A percentile compares a stretch with the other conserved stretches of the same genome.
Evolutionary conservation across 2,797 vertebrate genomes (phyloP).

Genomic region (Pipistrellus kuhlii): DNA sequence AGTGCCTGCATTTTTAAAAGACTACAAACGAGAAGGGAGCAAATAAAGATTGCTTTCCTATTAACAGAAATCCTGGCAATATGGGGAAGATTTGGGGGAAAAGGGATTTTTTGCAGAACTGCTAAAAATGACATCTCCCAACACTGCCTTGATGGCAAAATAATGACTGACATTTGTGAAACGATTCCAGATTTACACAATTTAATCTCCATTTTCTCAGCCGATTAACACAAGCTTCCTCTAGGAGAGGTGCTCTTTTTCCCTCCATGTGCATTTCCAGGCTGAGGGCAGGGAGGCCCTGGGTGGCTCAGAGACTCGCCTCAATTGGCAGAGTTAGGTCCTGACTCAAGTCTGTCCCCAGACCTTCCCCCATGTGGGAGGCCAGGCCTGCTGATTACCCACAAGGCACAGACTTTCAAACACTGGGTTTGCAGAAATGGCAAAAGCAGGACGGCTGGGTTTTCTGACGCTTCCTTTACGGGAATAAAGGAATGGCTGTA

Average conservation of each 20-base stretch:
- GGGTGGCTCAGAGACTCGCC: not conserved
- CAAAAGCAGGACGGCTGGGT: not conserved
- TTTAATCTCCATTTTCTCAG: not conserved
- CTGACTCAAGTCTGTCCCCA: slow-evolving; percentile 24
- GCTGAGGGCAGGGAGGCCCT: not conserved
- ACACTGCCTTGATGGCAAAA: not conserved
- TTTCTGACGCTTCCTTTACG: slow-evolving; percentile 23
- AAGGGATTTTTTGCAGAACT: not conserved
- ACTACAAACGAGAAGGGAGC: not conserved
- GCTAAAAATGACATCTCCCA: not conserved
- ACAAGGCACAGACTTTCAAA: slow-evolving; percentile 13
- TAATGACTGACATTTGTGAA: not conserved
- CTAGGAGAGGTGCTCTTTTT: not conserved
- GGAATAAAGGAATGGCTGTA: slow-evolving; percentile 71
- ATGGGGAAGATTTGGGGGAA: not conserved
- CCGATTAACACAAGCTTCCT: not conserved
- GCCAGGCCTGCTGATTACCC: not conserved
- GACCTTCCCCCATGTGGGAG: slow-evolving; percentile 40
- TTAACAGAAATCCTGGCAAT: not conserved
- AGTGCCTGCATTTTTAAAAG: slow-evolving; percentile 35
- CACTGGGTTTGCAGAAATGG: slow-evolving; percentile 47
- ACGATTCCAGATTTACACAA: not conserved
- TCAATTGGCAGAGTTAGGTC: slow-evolving; percentile 17
- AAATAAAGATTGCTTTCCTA: slow-evolving; percentile 39
- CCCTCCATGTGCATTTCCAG: not conserved